Evolutionary conservation across 2,888 invertebrate species (phyloP).

Genomic region (Amiota mariae): DNA sequence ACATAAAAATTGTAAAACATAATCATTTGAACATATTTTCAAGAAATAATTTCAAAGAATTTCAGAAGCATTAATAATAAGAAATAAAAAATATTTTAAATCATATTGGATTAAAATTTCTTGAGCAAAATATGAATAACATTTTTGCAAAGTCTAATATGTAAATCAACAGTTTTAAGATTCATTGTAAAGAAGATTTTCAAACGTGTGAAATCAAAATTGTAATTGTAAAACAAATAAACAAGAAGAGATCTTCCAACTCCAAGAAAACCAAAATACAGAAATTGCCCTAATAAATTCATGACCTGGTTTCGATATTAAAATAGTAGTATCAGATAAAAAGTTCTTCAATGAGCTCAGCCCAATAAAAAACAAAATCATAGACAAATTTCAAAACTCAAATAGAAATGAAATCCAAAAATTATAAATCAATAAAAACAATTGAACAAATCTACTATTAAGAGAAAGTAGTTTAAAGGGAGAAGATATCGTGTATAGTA

Average conservation of each 20-base stretch:
- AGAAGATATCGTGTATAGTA: background rate
- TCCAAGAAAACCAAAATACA: background rate
- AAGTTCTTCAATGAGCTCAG: background rate
- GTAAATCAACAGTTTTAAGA: no score
- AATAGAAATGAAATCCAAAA: slow-evolving; percentile 67
- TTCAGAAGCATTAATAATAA: no score
- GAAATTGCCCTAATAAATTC: slow-evolving; percentile 41
- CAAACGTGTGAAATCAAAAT: no score
- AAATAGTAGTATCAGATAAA: background rate
- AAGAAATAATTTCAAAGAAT: no score
- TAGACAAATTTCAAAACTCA: slow-evolving; percentile 44
- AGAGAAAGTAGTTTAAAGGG: background rate
- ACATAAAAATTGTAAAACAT: no score
- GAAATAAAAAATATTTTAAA: no score
- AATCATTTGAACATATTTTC: no score
- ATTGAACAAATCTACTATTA: background rate
- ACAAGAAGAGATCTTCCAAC: background rate
- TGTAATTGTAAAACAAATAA: background rate
- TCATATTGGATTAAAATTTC: no score
- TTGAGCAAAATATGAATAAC: no score
- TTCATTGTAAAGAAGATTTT: no score
- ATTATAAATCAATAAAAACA: slow-evolving; percentile 63
- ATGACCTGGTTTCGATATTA: slow-evolving; percentile 39
- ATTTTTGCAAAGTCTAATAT: no score
- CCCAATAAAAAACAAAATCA: slow-evolving; percentile 32